Conservation (phyloP, 2,113 vertebrate genomes). For the Isurus oxyrinchus region DNA sequence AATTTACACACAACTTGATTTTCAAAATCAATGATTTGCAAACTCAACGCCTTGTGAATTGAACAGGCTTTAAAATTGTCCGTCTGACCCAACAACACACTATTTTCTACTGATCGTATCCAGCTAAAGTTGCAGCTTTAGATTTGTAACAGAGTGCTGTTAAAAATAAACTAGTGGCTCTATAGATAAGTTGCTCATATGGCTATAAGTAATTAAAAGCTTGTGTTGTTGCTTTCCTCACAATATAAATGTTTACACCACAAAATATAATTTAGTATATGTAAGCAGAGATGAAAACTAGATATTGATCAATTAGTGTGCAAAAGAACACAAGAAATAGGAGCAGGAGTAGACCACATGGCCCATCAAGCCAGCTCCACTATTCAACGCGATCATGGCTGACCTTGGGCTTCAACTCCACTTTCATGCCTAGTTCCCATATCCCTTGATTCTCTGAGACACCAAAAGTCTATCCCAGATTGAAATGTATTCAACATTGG, state of each 20-base stretch:
- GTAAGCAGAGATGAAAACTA: slow-evolving; percentile 6
- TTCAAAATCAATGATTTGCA: neutral
- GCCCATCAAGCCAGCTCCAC: too few relatives aligned
- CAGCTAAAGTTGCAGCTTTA: neutral
- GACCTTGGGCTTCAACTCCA: too few relatives aligned
- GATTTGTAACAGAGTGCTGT: neutral
- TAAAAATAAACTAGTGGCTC: neutral
- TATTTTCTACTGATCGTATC: neutral
- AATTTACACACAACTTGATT: neutral
- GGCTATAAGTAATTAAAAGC: neutral
- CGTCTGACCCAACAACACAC: neutral
- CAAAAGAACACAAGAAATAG: too few relatives aligned
- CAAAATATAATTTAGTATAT: neutral
- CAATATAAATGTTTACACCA: neutral
- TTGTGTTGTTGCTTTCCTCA: neutral
- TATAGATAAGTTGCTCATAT: neutral
- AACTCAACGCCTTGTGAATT: neutral
- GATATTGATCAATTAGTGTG: neutral
- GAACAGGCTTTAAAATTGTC: neutral
- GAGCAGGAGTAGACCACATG: too few relatives aligned
- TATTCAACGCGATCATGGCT: too few relatives aligned
- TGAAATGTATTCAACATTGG: too few relatives aligned
- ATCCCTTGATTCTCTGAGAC: too few relatives aligned
- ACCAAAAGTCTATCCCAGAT: too few relatives aligned
- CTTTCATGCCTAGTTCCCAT: too few relatives aligned